These are phyloP conservation scores for Onychostruthus taczanowskii DNA, from an alignment of 2,113 vertebrate species.

Conservation along the genomic window DNA sequence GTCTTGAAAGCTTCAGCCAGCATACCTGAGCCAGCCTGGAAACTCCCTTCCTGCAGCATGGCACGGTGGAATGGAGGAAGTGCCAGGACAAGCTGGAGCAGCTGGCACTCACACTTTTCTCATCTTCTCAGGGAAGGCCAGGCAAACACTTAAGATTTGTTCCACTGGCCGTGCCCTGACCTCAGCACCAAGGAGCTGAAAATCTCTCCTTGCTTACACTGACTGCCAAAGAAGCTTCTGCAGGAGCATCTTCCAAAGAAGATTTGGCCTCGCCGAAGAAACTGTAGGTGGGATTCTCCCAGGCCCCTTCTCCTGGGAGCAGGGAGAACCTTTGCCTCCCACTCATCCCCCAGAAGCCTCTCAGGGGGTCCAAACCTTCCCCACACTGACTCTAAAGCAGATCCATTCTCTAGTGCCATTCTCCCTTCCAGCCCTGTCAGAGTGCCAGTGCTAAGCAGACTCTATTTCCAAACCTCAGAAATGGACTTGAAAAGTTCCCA, in stretches of 20 bases:
- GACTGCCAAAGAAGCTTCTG: neutral
- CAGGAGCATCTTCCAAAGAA: neutral
- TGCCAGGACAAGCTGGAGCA: slow-evolving; percentile 28
- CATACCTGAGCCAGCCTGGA: slow-evolving; percentile 29
- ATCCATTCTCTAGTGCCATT: neutral
- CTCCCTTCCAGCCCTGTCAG: neutral
- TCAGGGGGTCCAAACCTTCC: neutral
- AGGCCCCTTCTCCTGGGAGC: neutral
- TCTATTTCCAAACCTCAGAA: neutral
- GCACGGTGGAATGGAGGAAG: neutral
- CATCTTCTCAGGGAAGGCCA: neutral
- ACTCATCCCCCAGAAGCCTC: neutral
- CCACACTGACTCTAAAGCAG: neutral
- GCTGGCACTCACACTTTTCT: neutral
- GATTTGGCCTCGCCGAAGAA: neutral
- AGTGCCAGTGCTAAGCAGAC: neutral
- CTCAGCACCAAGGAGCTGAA: neutral
- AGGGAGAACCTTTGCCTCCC: neutral
- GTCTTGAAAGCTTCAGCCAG: neutral
- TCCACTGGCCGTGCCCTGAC: neutral
- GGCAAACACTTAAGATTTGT: neutral
- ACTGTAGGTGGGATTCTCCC: neutral
- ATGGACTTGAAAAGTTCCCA: neutral
- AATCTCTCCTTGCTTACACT: neutral
- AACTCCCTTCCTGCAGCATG: neutral